Conservation (phyloP, 2,797 vertebrate genomes). For the Acanthurus lineatus region DNA sequence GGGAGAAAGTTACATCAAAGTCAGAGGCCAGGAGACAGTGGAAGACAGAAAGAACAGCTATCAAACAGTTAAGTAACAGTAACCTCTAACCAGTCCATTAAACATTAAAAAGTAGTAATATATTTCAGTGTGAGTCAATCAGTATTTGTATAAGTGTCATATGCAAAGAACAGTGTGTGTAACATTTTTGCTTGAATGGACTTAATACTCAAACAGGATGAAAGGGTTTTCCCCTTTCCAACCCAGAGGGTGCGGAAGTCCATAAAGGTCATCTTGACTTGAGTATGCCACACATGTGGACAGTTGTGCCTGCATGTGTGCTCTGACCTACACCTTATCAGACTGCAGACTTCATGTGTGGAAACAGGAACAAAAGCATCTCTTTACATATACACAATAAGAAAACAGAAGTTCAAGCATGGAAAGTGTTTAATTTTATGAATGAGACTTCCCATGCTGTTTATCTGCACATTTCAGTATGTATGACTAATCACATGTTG, state of each 20-base stretch:
- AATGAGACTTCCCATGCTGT: constrained; percentile 38
- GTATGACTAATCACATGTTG: neutral
- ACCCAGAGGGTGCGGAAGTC: neutral
- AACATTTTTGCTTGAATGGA: neutral
- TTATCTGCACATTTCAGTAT: neutral
- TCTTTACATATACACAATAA: neutral
- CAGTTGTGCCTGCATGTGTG: neutral
- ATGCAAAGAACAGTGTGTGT: neutral
- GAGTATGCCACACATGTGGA: too few species aligned
- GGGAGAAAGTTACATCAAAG: neutral
- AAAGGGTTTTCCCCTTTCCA: constrained; percentile 39
- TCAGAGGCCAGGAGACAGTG: neutral
- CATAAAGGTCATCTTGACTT: too few species aligned
- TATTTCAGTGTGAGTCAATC: too few species aligned
- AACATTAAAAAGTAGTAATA: neutral
- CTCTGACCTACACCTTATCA: neutral
- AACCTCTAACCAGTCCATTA: neutral
- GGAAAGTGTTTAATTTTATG: neutral
- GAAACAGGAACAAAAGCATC: constrained; percentile 24
- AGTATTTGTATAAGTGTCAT: neutral
- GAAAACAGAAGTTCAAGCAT: constrained; percentile 45
- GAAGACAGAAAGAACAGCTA: neutral
- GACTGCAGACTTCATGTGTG: too few species aligned
- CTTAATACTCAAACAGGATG: neutral
- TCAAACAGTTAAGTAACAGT: neutral